Conservation (phyloP, 2,113 vertebrate genomes). For the Conger conger region DNA sequence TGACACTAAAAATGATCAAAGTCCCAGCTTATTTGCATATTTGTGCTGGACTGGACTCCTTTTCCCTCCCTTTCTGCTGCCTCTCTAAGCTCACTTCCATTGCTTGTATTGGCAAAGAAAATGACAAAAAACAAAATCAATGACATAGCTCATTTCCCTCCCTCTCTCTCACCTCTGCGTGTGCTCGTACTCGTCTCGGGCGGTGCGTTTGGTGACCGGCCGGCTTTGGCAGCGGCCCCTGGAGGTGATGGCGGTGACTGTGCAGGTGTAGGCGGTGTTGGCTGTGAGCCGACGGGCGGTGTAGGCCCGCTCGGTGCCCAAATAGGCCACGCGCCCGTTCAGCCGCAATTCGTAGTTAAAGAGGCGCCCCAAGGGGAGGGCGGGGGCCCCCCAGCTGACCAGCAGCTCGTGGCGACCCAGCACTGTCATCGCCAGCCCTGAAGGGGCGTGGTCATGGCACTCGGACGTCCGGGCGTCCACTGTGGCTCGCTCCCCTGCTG, state of each 20-base stretch:
- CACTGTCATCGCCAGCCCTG: slow-evolving; percentile 40
- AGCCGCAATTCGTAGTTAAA: slow-evolving; percentile 59
- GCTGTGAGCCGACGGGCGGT: slow-evolving; percentile 41
- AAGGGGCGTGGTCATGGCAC: slow-evolving; percentile 49
- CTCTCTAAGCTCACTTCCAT: not conserved
- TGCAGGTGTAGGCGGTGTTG: slow-evolving; percentile 51
- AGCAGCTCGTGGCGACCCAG: slow-evolving; percentile 56
- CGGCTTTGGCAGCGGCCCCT: slow-evolving; percentile 51
- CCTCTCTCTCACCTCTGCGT: slow-evolving; percentile 39
- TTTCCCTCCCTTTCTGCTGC: not conserved
- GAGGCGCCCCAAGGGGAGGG: slow-evolving; percentile 43
- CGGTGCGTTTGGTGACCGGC: slow-evolving; percentile 50
- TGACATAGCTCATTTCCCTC: not conserved
- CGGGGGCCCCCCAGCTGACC: slow-evolving; percentile 51
- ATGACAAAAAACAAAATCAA: too few species aligned
- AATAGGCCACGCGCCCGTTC: slow-evolving; percentile 51
- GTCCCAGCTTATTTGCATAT: too few species aligned
- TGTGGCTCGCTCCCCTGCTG: slow-evolving; percentile 20
- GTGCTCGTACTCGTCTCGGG: slow-evolving; percentile 43
- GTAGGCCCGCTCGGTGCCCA: slow-evolving; percentile 46
- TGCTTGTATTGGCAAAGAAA: not conserved
- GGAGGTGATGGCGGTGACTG: slow-evolving; percentile 55
- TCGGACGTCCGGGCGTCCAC: slow-evolving; percentile 40
- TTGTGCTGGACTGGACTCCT: too few species aligned
- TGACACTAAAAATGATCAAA: not conserved